Conservation (phyloP, 2,888 invertebrate genomes). For the Philereme transversata region DNA sequence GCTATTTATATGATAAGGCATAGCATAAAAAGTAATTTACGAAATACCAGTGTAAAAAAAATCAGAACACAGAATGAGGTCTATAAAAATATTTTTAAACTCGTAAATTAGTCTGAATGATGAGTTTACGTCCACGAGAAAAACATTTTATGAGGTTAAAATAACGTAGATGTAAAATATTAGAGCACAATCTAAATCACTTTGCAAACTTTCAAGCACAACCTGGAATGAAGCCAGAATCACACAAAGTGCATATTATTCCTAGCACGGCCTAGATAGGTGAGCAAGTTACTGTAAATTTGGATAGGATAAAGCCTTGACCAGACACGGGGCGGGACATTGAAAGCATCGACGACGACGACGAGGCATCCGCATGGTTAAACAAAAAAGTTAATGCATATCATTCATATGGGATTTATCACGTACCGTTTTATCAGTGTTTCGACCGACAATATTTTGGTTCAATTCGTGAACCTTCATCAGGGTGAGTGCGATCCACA, state of each 20-base stretch:
- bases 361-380: not conserved
- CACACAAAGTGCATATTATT: constrained; percentile 27
- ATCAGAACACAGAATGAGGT: not conserved
- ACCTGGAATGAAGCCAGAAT: constrained; percentile 25
- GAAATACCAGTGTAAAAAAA: not conserved
- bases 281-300: constrained; percentile 26
- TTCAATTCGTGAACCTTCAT: no score
- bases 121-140: no score
- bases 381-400: not conserved
- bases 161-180: constrained; percentile 3
- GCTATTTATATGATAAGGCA: constrained; percentile 1
- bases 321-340: not conserved
- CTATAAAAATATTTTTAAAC: not conserved
- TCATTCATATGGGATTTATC: no score
- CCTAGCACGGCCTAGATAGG: constrained; percentile 23
- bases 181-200: constrained; percentile 24
- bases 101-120: no score
- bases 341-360: not conserved
- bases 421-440: no score
- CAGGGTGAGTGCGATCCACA: no score
- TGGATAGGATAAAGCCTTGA: constrained; percentile 14
- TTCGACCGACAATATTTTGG: no score
- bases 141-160: no score
- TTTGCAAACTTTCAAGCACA: constrained; percentile 21
- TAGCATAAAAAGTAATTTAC: not conserved